Base-by-base conservation (phyloP, 2,113 vertebrate genomes). In the Pseudopipra pipra region DNA sequence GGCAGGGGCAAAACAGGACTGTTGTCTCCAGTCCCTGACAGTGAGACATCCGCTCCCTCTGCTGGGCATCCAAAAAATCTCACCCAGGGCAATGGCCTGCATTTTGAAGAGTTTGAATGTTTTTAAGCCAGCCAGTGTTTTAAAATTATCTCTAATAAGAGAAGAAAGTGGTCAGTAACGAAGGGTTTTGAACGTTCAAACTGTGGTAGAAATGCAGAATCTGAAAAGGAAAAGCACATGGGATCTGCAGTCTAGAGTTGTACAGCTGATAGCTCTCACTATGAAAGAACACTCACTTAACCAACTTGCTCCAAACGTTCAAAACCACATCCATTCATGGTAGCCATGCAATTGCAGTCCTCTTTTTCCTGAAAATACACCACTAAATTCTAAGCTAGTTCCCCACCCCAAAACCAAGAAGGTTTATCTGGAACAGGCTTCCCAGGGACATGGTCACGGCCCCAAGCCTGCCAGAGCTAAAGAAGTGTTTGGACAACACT, bases 21-120 rank as follows among this genome's bases (percentile, higher is more conserved):
- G 30, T 4, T 10, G 37, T n/a, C 18, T 25, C 25, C 5, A 28
- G 39, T 1, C 31, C 25, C 56, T 21, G n/a, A 72, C 44, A 47
- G 62, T 22, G 75, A 37, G 71, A 27, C 82, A 89, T 41, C 85
- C 68, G 37, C 97, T 90, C 96, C 97, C 87, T 51, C 97, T 96
- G 66, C 95, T 96, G 97, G 96, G 9, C 85, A 76, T 15, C 24
- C 24, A 31, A 68, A 84, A 78, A 54, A 20, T 12, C 19, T 41
- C 79, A 75, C 13, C 20, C 47, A n/a, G 10, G 35, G 33, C 47
- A 66, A 23, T 0, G 11, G 11, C 37, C 18, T 11, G 16, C 11
- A 6, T 33, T 33, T 41, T 7, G 2, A n/a, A 17, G 4, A 46
- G 11, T 23, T 33, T 24, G 25, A 28, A 8, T 12, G 5, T 39